These are phyloP conservation scores for Pseudococcus viburni DNA, from an alignment of 2,888 invertebrate species.

Conservation along the genomic window DNA sequence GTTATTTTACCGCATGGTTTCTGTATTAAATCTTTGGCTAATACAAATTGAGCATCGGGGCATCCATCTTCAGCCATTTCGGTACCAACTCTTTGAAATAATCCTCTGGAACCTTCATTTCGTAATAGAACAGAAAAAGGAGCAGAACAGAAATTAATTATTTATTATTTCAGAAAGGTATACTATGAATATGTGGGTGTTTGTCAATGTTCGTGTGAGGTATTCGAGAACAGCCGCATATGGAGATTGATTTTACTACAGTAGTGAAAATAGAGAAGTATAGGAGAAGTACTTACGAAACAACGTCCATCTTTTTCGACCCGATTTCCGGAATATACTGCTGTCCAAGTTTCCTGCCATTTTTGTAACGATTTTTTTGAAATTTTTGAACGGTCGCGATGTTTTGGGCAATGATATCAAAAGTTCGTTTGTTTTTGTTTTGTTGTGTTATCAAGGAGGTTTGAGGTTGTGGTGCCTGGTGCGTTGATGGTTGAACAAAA, in stretches of 20 bases:
- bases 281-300: conserved; percentile 59
- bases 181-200: conserved; percentile 5
- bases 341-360: conserved; percentile 62
- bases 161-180: not conserved
- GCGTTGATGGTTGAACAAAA: not conserved
- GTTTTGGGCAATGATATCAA: conserved; percentile 27
- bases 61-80: conserved; percentile 87
- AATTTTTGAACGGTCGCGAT: not conserved
- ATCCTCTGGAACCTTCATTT: conserved; percentile 54
- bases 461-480: not conserved
- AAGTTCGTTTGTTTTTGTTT: conserved; percentile 8
- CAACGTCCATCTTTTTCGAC: conserved; percentile 65
- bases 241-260: not conserved
- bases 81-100: conserved; percentile 66
- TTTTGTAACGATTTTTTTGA: conserved; percentile 12
- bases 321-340: conserved; percentile 55
- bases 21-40: conserved; percentile 87
- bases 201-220: not conserved
- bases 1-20: conserved; percentile 81
- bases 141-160: too few species aligned
- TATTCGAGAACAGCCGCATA: not conserved
- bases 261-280: not conserved
- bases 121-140: not conserved
- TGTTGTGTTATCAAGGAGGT: not conserved
- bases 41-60: conserved; percentile 88